A percentile compares a stretch with the other conserved stretches of the same genome.
Evolutionary conservation across 2,113 vertebrate species (phyloP).

Genomic region (Perccottus glenii): DNA sequence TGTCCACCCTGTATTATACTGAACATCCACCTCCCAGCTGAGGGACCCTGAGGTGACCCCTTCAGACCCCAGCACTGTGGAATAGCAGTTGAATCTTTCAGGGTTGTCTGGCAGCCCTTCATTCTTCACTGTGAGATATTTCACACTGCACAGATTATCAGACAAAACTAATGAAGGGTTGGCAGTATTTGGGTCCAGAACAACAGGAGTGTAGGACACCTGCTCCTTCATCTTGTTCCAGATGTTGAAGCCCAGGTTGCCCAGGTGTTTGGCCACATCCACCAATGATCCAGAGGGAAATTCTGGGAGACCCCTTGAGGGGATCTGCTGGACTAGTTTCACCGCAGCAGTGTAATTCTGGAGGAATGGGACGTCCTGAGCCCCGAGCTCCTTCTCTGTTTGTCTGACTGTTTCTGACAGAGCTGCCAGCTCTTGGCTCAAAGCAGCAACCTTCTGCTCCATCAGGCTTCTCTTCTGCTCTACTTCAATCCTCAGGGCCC

Average conservation of each 20-base stretch:
- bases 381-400: constrained; percentile 1
- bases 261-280: constrained; percentile 12
- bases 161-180: neutral
- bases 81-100: constrained; percentile 20
- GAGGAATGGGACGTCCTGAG: constrained; percentile 15
- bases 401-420: constrained; percentile 13
- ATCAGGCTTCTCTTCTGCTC: neutral
- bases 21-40: no score
- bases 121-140: no score
- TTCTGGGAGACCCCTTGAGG: neutral
- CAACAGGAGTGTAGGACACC: constrained; percentile 16
- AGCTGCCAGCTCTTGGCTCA: constrained; percentile 5
- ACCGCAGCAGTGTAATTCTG: constrained; percentile 10
- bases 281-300: neutral
- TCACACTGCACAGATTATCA: constrained; percentile 6
- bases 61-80: no score
- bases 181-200: constrained; percentile 31
- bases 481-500: constrained; percentile 9
- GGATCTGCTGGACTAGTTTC: neutral
- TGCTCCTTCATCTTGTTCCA: constrained; percentile 21
- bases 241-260: constrained; percentile 22
- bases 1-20: no score
- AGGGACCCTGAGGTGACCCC: no score
- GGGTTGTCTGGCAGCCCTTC: constrained; percentile 12
- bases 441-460: constrained; percentile 1